Conservation (phyloP, 1,140 invertebrate genomes). For the Macrotrachela quadricornifera region DNA sequence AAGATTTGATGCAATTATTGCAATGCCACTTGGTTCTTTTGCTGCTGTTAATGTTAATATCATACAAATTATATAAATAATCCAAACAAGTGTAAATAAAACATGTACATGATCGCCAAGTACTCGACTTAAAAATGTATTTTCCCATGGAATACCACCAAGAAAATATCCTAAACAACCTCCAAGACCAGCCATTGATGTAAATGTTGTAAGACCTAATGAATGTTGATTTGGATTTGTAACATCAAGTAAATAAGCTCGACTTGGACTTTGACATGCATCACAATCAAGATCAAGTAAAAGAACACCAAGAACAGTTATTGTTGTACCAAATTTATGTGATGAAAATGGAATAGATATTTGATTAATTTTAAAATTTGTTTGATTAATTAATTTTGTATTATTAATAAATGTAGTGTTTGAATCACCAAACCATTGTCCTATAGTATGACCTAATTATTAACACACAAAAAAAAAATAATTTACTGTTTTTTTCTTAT, state of each 20-base stretch:
- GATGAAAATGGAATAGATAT: conserved; percentile 29
- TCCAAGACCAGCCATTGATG: conserved; percentile 79
- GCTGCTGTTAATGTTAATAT: conserved; percentile 43
- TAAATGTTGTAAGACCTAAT: conserved; percentile 72
- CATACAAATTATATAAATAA: conserved; percentile 62
- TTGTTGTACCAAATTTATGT: too few species aligned
- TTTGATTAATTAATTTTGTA: not conserved
- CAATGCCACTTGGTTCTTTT: too few species aligned
- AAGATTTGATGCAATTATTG: too few species aligned
- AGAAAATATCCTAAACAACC: conserved; percentile 76
- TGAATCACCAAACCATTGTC: too few species aligned
- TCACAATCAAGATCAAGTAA: conserved; percentile 83
- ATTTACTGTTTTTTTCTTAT: too few species aligned
- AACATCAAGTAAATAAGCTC: conserved; percentile 75
- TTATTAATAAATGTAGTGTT: too few species aligned
- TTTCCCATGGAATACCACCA: conserved; percentile 66
- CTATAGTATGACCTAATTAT: too few species aligned
- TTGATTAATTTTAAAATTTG: not conserved
- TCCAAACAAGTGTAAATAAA: conserved; percentile 63
- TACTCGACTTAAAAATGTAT: too few species aligned
- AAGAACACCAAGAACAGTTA: conserved; percentile 75
- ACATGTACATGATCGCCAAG: conserved; percentile 53
- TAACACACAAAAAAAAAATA: too few species aligned
- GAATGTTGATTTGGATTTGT: conserved; percentile 78
- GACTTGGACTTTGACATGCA: conserved; percentile 72